phyloP scores from a whole-genome alignment of 2,113 vertebrate species.

The Cromileptes altivelis region DNA sequence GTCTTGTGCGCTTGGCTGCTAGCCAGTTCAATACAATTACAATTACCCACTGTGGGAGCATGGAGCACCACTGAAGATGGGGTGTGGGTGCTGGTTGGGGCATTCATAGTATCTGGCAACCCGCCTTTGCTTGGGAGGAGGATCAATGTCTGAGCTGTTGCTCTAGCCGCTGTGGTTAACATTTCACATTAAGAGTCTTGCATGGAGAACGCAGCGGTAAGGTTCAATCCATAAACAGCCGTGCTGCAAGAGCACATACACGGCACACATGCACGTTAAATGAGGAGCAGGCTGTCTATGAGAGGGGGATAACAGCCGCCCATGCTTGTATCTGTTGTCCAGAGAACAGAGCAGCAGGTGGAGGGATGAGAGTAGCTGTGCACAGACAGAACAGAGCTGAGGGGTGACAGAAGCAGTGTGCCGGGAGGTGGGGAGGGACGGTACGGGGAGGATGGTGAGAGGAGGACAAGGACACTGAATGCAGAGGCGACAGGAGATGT shows the following conservation, averaged over 20 bases:
- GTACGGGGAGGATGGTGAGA: neutral
- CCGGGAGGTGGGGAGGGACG: neutral
- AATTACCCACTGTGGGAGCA: slow-evolving; percentile 62
- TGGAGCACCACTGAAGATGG: slow-evolving; percentile 48
- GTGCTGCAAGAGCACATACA: neutral
- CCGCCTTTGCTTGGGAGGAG: slow-evolving; percentile 28
- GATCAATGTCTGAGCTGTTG: slow-evolving; percentile 37
- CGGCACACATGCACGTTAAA: slow-evolving; percentile 19
- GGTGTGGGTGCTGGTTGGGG: slow-evolving; percentile 38
- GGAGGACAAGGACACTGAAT: slow-evolving; percentile 28
- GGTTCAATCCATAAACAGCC: slow-evolving; percentile 16
- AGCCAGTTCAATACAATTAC: slow-evolving; percentile 75
- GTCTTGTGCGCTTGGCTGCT: slow-evolving; percentile 56
- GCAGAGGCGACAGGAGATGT: slow-evolving; percentile 15
- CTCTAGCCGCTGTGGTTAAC: slow-evolving; percentile 33
- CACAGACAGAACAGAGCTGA: slow-evolving; percentile 9
- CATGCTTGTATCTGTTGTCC: neutral
- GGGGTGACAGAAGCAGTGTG: slow-evolving; percentile 21
- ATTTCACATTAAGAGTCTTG: slow-evolving; percentile 43
- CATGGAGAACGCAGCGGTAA: slow-evolving; percentile 25
- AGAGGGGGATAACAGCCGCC: slow-evolving; percentile 14
- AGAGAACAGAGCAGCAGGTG: slow-evolving; percentile 41
- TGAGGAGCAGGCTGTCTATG: neutral
- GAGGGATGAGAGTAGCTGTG: slow-evolving; percentile 15
- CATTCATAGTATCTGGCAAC: slow-evolving; percentile 55